phyloP scores from a whole-genome alignment of 2,888 invertebrate species.

The Brachypalpus laphriformis region DNA sequence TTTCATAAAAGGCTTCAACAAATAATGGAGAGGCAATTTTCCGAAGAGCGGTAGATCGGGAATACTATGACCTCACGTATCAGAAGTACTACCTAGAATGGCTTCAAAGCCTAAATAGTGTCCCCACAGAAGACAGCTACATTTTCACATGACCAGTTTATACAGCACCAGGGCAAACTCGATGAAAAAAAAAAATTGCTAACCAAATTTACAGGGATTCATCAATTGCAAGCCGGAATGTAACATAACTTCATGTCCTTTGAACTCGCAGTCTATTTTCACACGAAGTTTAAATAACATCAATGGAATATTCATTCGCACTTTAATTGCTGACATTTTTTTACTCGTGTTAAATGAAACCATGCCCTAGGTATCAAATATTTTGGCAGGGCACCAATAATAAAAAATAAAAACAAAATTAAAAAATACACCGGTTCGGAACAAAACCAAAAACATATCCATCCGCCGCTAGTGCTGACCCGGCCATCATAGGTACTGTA shows the following conservation, averaged over 20 bases:
- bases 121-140: too few species aligned
- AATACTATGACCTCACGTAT: too few species aligned
- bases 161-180: too few species aligned
- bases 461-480: constrained; percentile 19
- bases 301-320: constrained; percentile 23
- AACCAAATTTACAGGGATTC: neutral
- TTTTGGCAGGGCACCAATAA: neutral
- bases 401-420: constrained; percentile 29
- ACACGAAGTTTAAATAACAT: neutral
- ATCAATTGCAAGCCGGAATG: neutral
- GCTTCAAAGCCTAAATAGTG: too few species aligned
- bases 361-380: constrained; percentile 35
- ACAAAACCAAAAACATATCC: constrained; percentile 36
- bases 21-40: too few species aligned
- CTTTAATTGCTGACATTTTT: constrained; percentile 30
- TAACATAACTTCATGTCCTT: neutral
- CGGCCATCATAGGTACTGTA: constrained; percentile 21
- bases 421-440: constrained; percentile 10
- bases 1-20: too few species aligned
- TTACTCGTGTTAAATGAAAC: neutral
- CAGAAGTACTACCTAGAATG: too few species aligned
- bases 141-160: too few species aligned
- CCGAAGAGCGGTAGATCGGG: too few species aligned
- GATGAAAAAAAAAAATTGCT: neutral
- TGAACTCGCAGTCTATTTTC: neutral